These are phyloP conservation scores for Callitettix versicolor DNA, from an alignment of 1,140 invertebrate species.

Conservation along the genomic window DNA sequence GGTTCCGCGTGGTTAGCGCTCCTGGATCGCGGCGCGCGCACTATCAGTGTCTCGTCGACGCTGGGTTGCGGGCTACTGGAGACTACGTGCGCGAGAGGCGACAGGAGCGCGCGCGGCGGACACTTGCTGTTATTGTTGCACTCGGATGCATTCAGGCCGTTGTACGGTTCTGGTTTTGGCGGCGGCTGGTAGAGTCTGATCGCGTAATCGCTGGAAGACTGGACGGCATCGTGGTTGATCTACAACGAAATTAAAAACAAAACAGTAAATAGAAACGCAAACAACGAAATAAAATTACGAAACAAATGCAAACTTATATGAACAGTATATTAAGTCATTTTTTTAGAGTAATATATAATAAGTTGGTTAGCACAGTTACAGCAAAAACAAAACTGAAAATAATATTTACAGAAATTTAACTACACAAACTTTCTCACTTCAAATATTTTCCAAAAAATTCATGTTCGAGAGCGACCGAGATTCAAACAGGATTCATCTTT, in stretches of 20 bases:
- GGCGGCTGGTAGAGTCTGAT: not conserved
- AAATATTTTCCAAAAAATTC: too few species aligned
- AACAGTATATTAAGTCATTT: too few species aligned
- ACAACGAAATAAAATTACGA: not conserved
- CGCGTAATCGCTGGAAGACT: conserved; percentile 11
- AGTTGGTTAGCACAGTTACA: too few species aligned
- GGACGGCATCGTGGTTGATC: conserved; percentile 29
- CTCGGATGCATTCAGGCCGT: too few species aligned
- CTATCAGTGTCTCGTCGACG: conserved; percentile 39
- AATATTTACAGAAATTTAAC: too few species aligned
- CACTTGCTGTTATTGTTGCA: not conserved
- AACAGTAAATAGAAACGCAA: not conserved
- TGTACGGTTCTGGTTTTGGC: not conserved
- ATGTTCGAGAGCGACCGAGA: too few species aligned
- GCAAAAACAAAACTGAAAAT: too few species aligned
- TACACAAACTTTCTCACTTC: too few species aligned
- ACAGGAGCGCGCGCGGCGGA: conserved; percentile 38
- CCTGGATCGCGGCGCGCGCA: conserved; percentile 43
- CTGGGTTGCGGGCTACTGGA: conserved; percentile 51
- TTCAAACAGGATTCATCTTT: too few species aligned
- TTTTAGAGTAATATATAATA: too few species aligned
- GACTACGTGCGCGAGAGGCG: conserved; percentile 33
- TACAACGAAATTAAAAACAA: not conserved
- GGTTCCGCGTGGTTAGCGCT: conserved; percentile 34
- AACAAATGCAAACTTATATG: too few species aligned